Percentiles rank a stretch among this genome's conserved stretches.
phyloP scores from a whole-genome alignment of 2,113 vertebrate species.

The Melanocharis versteri region DNA sequence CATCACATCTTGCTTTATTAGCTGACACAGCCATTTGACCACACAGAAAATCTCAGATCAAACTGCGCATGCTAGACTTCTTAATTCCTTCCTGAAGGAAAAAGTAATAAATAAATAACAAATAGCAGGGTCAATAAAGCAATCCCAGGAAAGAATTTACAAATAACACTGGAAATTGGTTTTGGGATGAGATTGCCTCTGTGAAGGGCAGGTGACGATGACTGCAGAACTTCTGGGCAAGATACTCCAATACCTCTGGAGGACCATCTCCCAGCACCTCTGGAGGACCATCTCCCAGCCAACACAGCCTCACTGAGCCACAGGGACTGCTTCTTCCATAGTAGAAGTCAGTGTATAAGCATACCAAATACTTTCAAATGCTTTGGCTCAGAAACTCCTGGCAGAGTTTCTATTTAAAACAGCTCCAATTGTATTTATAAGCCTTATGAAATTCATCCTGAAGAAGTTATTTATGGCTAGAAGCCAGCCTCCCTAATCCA shows the following conservation, averaged over 20 bases:
- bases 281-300: constrained; percentile 20
- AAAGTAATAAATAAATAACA: neutral
- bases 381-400: neutral
- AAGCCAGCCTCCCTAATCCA: constrained; percentile 3
- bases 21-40: neutral
- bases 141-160: neutral
- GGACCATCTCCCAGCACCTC: constrained; percentile 27
- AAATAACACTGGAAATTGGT: neutral
- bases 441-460: constrained; percentile 39
- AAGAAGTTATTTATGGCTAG: neutral
- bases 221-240: constrained; percentile 3
- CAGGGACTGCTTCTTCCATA: neutral
- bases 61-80: neutral
- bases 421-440: constrained; percentile 47
- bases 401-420: neutral
- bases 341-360: neutral
- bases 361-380: constrained; percentile 38
- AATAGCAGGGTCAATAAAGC: neutral
- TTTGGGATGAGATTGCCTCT: neutral
- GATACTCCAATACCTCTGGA: neutral
- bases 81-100: neutral
- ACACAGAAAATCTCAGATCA: neutral
- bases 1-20: neutral
- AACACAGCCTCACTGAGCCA: neutral
- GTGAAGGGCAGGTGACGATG: neutral